Percentiles rank a stretch among this genome's conserved stretches.
These are phyloP conservation scores for Emydoidea blandingii DNA, from an alignment of 2,797 vertebrate species.

Conservation along the genomic window DNA sequence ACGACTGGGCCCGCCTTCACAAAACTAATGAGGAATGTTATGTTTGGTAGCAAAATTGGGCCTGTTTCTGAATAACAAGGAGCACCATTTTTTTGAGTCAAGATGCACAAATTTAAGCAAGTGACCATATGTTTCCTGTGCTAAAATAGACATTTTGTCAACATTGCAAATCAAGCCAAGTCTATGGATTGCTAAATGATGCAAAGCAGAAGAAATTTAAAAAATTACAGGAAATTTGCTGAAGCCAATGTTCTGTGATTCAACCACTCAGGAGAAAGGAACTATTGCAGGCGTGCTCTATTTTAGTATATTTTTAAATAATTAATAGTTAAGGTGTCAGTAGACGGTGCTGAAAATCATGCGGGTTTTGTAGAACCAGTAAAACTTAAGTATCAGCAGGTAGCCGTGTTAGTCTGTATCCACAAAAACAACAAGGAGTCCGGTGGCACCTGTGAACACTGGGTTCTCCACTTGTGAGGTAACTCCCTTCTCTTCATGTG, in stretches of 20 bases:
- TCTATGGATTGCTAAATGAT: background rate
- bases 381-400: background rate
- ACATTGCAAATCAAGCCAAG: background rate
- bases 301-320: background rate
- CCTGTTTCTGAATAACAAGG: background rate
- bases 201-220: background rate
- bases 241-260: background rate
- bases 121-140: background rate
- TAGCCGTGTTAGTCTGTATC: too few relatives aligned
- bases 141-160: background rate
- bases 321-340: background rate
- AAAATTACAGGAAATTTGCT: background rate
- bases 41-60: background rate
- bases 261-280: background rate
- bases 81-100: background rate
- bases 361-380: background rate
- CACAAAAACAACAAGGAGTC: too few relatives aligned
- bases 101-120: background rate
- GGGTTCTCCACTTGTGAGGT: too few relatives aligned
- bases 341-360: background rate
- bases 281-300: background rate
- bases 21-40: background rate
- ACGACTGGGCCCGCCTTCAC: background rate
- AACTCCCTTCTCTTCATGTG: too few relatives aligned
- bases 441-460: too few relatives aligned